A percentile compares a stretch with the other conserved stretches of the same genome.
Conservation (phyloP, 92 coral and sea anemone species). For the Diadumene lineata region DNA sequence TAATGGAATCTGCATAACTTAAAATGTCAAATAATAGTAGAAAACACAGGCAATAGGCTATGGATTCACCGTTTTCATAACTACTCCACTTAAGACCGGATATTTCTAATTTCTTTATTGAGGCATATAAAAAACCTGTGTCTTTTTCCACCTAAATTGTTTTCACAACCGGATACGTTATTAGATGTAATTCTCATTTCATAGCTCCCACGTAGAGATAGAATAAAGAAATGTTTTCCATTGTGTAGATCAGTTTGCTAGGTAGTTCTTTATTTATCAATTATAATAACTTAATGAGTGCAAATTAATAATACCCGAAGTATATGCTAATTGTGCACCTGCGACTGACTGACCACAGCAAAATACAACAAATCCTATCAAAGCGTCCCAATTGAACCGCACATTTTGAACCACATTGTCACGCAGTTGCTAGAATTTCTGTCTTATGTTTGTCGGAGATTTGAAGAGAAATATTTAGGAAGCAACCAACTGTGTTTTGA, state of each 20-base stretch:
- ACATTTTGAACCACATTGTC: too few relatives aligned
- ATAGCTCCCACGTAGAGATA: neutral
- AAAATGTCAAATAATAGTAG: neutral
- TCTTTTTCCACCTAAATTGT: neutral
- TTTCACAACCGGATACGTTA: neutral
- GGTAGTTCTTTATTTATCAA: neutral
- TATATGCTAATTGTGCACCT: neutral
- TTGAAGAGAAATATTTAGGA: neutral
- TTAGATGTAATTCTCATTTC: neutral
- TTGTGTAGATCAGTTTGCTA: neutral
- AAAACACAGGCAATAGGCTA: neutral
- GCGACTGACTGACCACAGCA: neutral
- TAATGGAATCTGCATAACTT: too few relatives aligned
- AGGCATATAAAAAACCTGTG: too few relatives aligned
- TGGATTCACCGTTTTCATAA: neutral
- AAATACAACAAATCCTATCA: neutral
- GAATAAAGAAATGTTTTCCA: neutral
- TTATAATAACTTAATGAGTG: neutral
- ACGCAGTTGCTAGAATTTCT: too few relatives aligned
- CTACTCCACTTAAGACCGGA: neutral
- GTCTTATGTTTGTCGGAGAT: neutral
- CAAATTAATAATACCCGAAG: neutral
- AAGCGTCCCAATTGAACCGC: too few relatives aligned
- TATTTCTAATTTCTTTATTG: neutral
- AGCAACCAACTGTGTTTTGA: neutral